phyloP scores from a whole-genome alignment of 2,113 vertebrate species.

The Lophius piscatorius region DNA sequence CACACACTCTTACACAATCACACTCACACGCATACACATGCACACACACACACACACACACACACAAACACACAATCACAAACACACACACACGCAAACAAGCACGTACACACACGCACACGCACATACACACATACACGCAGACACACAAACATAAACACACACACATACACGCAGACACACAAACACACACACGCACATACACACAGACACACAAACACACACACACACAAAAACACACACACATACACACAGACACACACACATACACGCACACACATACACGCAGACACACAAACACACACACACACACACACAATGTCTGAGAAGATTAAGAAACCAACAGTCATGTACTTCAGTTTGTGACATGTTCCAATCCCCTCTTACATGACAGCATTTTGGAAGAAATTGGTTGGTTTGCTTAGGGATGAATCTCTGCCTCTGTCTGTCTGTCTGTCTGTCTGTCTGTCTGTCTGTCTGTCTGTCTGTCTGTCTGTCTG shows the following conservation, averaged over 20 bases:
- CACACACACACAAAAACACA: no score
- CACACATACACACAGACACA: neutral
- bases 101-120: slow-evolving; percentile 3
- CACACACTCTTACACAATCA: slow-evolving; percentile 11
- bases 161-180: slow-evolving; percentile 30
- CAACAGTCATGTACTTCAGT: slow-evolving; percentile 47
- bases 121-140: slow-evolving; percentile 25
- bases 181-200: slow-evolving; percentile 10
- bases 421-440: neutral
- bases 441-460: neutral
- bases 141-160: slow-evolving; percentile 4
- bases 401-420: slow-evolving; percentile 45
- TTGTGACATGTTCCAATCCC: slow-evolving; percentile 60
- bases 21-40: neutral
- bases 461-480: neutral
- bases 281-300: slow-evolving; percentile 12
- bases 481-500: neutral
- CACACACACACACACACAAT: slow-evolving; percentile 27
- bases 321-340: slow-evolving; percentile 61
- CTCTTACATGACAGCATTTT: slow-evolving; percentile 49
- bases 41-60: neutral
- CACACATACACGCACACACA: slow-evolving; percentile 22
- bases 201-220: slow-evolving; percentile 2
- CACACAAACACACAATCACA: neutral
- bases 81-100: slow-evolving; percentile 28